Evolutionary conservation across 2,888 invertebrate species (phyloP), one percentile per base, ranked within the genome.

Genomic region (Danaus chrysippus): DNA sequence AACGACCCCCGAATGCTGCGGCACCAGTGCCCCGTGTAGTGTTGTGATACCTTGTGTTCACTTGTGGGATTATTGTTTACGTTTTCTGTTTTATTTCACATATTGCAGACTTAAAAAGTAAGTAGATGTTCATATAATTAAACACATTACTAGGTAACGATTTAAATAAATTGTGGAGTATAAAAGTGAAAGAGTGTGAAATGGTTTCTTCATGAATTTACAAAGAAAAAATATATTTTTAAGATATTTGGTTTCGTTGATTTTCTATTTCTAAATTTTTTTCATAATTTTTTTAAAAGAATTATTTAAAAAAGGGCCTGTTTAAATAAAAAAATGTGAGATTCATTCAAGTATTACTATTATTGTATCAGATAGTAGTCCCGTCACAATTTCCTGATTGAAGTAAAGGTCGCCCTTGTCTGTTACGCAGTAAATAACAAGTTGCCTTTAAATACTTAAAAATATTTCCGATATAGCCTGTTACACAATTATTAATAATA

Each of bases 1-100:
- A 83, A 82, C 73, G 70, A 71, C 73, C 74, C 76, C 77, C 75
- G 67, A 76, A 82, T 85, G 83, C 77, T 81, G 84, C 83, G 81
- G 76, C 79, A 77, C 72, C 73, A 79, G 81, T 84, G 76, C 71
- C 74, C 74, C 73, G 72, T 72, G 67, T 66, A 73, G 76, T 77
- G 77, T 74, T 77, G 77, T 78, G 76, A 72, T 71, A 70, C 64
- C 70, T 74, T 75, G 76, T 78, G 76, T 69, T 73, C 69, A 66
- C 69, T 72, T 73, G 66, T 68, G 68, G 71, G 73, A 71, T 72
- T 69, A 61, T 67, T 70, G 67, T 71, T 69, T 67, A 65, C 65
- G 42, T 61, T 62, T 58, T 59, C 65, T 70, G 65, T 66, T 62
- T 59, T 62, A 55, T 64, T 61, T 57, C 11, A 56, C 59, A 56